Evolutionary conservation across 2,888 invertebrate species (phyloP).

Genomic region (Andrena minutula): DNA sequence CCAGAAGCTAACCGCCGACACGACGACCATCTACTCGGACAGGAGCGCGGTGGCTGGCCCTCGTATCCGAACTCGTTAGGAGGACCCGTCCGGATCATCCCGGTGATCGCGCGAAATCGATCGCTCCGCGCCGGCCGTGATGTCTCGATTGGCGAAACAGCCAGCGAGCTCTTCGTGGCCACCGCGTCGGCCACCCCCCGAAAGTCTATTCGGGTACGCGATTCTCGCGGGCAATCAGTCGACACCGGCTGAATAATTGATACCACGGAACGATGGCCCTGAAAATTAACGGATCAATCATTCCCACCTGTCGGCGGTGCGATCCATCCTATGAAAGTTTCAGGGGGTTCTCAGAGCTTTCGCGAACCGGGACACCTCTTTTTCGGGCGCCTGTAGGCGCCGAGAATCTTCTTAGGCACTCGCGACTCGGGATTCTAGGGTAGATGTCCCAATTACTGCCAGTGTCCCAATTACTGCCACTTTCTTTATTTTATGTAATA

Average conservation of each 20-base stretch:
- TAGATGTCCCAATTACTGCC: no score
- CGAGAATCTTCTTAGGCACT: no score
- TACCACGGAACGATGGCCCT: neutral
- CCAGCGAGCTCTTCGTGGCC: neutral
- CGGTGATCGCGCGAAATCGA: constrained; percentile 49
- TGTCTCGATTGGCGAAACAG: constrained; percentile 14
- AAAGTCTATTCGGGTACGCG: neutral
- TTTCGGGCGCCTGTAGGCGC: no score
- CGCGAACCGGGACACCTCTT: no score
- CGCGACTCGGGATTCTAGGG: no score
- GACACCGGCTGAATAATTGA: constrained; percentile 24
- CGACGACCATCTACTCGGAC: constrained; percentile 50
- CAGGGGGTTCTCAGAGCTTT: neutral
- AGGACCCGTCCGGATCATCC: constrained; percentile 24
- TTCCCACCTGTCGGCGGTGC: neutral
- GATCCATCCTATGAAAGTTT: constrained; percentile 1
- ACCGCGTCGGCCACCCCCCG: neutral
- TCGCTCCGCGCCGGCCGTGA: constrained; percentile 20
- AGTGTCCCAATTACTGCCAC: no score
- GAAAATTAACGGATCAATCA: constrained; percentile 4
- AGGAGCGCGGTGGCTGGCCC: constrained; percentile 69
- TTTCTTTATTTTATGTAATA: no score
- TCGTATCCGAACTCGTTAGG: constrained; percentile 61
- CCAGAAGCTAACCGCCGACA: constrained; percentile 60
- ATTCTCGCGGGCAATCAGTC: constrained; percentile 8